Evolutionary conservation across 2,797 vertebrate species (phyloP).

Genomic region (Schizopygopsis pylzovi): DNA sequence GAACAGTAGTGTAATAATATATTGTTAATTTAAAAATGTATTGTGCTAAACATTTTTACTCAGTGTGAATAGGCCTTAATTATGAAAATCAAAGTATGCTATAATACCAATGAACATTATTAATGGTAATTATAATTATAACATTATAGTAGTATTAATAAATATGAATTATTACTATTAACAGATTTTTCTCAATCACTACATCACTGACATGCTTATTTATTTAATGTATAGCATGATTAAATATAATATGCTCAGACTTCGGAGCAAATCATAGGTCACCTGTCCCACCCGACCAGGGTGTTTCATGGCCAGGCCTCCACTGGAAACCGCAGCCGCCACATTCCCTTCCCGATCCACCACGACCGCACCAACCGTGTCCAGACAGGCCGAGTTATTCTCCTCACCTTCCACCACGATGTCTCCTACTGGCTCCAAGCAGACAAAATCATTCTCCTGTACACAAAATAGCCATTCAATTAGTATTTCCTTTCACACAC

Average conservation of each 20-base stretch:
- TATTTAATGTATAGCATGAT: not conserved
- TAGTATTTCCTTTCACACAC: constrained; percentile 2
- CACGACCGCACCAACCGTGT: constrained; percentile 96
- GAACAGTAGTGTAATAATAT: not conserved
- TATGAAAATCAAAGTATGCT: not conserved
- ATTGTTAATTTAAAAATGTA: not conserved
- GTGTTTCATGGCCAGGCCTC: constrained; percentile 97
- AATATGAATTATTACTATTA: not conserved
- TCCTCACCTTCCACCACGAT: constrained; percentile 69
- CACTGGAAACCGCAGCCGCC: constrained; percentile 97
- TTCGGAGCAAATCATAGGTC: constrained; percentile 28
- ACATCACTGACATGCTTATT: not conserved
- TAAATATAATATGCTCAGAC: not conserved
- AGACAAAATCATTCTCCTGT: constrained; percentile 46
- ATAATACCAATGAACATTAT: not conserved
- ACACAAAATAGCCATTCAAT: constrained; percentile 3
- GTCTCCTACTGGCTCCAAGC: constrained; percentile 48
- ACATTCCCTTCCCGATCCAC: constrained; percentile 98
- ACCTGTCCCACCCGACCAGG: constrained; percentile 98
- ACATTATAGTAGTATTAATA: not conserved
- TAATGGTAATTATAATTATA: not conserved
- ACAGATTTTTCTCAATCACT: not conserved
- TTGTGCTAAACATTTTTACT: not conserved
- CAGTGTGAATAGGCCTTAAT: not conserved
- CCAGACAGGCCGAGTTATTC: constrained; percentile 88